Base-by-base conservation (phyloP, 2,888 invertebrate species). In the Drosophila borealis region DNA sequence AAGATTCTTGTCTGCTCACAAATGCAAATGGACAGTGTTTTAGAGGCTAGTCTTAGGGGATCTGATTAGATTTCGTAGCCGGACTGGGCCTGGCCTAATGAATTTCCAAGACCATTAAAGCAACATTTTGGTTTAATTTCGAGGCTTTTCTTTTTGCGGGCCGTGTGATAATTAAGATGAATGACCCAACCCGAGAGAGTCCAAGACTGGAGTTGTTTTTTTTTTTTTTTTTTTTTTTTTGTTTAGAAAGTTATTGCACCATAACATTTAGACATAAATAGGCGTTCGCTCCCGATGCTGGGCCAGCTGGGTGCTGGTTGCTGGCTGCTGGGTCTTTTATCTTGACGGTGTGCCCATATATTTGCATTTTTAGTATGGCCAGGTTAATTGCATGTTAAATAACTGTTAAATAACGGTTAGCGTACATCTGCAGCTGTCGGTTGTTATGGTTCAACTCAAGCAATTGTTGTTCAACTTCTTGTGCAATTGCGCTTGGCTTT, bases 121-220 rank as follows among this genome's bases (percentile, higher is more conserved):
- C 63, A 49, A 41, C 72, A 84, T 74, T 81, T 78, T 61, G 78
- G 29, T 74, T 72, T 74, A 70, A 74, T 68, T 72, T 70, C 59
- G 14, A 66, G 67, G 60, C 60, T 81, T 81, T 84, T 78, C 73
- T 70, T 63, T 55, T 68, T 59, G 29, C 19, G 54, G 67, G 73
- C 71, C 80, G 75, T 74, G 83, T 81, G 77, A 89, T 86, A 89
- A 86, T 89, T 89, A 88, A 86, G 85, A 89, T 84, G 85, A 89
- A 86, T 88, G 89, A 87, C 81, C 89, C 67, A 14, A 41, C 42
- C 46, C 49, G 36, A 53, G 33, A n/a, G 49, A 53, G 44, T 45
- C 33, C 53, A 29, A 41, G 29, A 17, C n/a, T 36, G 21, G 11
- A 34, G 44, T 44, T 14, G n/a, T n/a, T n/a, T n/a, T n/a, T 1